Evolutionary conservation across 2,797 vertebrate genomes (phyloP).

Genomic region (Novumbra hubbsi): DNA sequence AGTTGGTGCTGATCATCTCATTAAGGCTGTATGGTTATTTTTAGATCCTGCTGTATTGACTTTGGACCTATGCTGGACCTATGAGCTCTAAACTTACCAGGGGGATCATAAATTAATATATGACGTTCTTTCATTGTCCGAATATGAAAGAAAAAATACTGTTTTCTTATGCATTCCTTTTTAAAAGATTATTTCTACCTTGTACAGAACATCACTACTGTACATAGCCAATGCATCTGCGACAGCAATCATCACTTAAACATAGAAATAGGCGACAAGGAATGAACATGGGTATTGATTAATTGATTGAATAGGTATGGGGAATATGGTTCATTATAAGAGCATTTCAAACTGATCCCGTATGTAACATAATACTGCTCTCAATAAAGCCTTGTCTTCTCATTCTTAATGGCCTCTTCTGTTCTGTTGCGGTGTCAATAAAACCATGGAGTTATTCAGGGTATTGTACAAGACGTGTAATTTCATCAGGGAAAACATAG

Average conservation of each 20-base stretch:
- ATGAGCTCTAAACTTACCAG: constrained; percentile 14
- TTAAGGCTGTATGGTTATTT: too few relatives aligned
- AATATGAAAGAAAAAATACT: constrained; percentile 53
- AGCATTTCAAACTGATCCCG: constrained; percentile 70
- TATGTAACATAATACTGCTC: constrained; percentile 71
- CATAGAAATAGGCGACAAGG: constrained; percentile 57
- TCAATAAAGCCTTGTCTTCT: constrained; percentile 77
- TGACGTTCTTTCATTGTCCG: constrained; percentile 48
- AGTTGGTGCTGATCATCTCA: too few relatives aligned
- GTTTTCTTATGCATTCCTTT: constrained; percentile 74
- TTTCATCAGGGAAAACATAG: too few relatives aligned
- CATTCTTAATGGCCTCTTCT: constrained; percentile 9
- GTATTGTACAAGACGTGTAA: too few relatives aligned
- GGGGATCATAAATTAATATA: constrained; percentile 61
- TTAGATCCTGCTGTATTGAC: constrained; percentile 54
- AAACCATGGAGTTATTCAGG: too few relatives aligned
- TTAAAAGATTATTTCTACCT: constrained; percentile 75
- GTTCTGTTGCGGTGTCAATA: constrained; percentile 1
- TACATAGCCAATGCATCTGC: constrained; percentile 81
- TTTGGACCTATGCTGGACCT: constrained; percentile 33
- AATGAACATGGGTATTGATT: constrained; percentile 39
- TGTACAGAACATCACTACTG: constrained; percentile 76
- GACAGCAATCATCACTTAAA: constrained; percentile 75
- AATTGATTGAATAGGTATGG: constrained; percentile 62
- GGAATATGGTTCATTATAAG: constrained; percentile 48